Base-by-base conservation (phyloP, 2,113 vertebrate species). In the Anguilla rostrata region DNA sequence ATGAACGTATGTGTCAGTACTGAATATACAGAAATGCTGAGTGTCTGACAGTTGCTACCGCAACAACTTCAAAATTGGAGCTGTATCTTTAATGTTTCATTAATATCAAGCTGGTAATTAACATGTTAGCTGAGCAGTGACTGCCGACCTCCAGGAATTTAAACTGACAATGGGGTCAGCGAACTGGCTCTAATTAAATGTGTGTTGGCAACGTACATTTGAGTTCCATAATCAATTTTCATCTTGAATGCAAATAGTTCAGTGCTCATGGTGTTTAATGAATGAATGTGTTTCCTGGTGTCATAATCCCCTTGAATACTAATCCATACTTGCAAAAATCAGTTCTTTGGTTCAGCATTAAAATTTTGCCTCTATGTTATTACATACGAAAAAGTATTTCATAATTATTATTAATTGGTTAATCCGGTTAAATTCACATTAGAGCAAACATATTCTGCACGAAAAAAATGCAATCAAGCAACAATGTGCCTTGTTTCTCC, bases 101-200 rank as follows among this genome's bases (percentile, higher is more conserved):
- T 75, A 29, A 34, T 14, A 75, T 75, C 71, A 75, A 34, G n/a
- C n/a, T 75, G 8, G 39, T 81, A 81, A 81, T 81, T 41, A 86
- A 86, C 53, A 81, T 86, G 85, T 63, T 63, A 82, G 39, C 63
- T 82, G 46, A 80, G 53, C 53, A 85, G 78, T 85, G 53, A 85
- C 63, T 85, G 84, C 56, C 34, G 57, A 86, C 34, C 78, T 80
- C 49, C 53, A 63, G 85, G 79, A 81, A 60, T 81, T 81, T 34
- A 49, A 43, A 63, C 56, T 43, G 53, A 29, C 26, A 63, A n/a
- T 41, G 56, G 53, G 85, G 78, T 81, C 85, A 81, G 18, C 40
- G 78, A 81, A 26, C 85, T 81, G 84, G 41, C 43, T 85, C 63
- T 78, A 85, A 78, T 79, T 81, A 40, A 86, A 86, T 60, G 56